phyloP scores from a whole-genome alignment of 2,113 vertebrate genomes.

The Pygoscelis adeliae region DNA sequence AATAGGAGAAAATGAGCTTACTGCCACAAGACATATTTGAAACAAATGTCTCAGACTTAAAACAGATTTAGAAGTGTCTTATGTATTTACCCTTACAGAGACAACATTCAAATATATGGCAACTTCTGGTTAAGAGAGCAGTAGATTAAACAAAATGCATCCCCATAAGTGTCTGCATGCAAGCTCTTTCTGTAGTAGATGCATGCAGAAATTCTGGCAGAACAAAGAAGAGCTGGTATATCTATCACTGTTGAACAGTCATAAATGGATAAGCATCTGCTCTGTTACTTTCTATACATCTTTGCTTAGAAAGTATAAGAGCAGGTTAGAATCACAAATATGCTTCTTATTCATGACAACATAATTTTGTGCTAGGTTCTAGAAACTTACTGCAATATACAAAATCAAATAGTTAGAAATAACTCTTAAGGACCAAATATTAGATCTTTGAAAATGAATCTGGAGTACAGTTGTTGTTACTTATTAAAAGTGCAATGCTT shows the following conservation, averaged over 20 bases:
- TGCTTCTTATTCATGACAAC: constrained; percentile 20
- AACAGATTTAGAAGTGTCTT: neutral
- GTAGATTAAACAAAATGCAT: neutral
- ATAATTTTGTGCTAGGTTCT: constrained; percentile 23
- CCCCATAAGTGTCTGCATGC: fast-evolving
- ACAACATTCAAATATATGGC: neutral
- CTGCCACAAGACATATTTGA: neutral
- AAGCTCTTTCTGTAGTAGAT: neutral
- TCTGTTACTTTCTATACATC: neutral
- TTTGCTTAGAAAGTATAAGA: constrained; percentile 30
- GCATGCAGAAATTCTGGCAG: neutral
- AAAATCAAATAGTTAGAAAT: neutral
- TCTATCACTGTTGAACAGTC: neutral
- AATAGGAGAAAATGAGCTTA: neutral
- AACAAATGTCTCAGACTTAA: neutral
- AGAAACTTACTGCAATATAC: neutral
- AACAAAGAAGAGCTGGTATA: neutral
- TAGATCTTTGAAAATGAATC: neutral
- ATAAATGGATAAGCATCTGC: neutral
- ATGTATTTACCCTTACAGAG: neutral
- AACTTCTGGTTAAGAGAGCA: neutral
- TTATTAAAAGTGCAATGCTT: neutral
- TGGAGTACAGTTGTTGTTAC: neutral
- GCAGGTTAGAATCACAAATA: constrained; percentile 18
- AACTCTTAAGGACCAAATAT: neutral